phyloP scores from a whole-genome alignment of 2,888 invertebrate species.

The Platycheirus albimanus region DNA sequence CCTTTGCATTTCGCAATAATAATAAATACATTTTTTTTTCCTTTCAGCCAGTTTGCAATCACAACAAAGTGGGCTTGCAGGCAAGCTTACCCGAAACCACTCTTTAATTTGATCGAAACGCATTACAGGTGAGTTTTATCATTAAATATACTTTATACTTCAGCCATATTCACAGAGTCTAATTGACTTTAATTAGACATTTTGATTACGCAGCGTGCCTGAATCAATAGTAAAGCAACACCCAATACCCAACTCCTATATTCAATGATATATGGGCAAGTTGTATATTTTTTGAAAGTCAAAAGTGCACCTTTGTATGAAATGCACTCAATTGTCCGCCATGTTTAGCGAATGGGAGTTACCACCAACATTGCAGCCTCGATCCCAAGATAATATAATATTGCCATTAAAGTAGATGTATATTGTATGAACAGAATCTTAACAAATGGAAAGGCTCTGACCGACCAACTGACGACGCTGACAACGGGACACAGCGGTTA shows the following conservation, averaged over 20 bases:
- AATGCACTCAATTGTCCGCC: conserved; percentile 55
- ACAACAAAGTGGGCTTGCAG: conserved; percentile 29
- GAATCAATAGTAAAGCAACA: conserved; percentile 32
- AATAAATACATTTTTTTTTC: conserved; percentile 43
- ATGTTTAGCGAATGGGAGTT: conserved; percentile 48
- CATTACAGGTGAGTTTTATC: conserved; percentile 64
- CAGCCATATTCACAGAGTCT: conserved; percentile 64
- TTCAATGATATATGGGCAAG: conserved; percentile 51
- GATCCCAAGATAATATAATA: conserved; percentile 59
- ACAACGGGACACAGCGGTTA: not conserved
- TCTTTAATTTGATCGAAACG: conserved; percentile 47
- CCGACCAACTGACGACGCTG: not conserved
- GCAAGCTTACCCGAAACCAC: not conserved
- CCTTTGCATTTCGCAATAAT: conserved; percentile 1
- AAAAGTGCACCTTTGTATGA: conserved; percentile 57
- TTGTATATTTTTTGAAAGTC: conserved; percentile 60
- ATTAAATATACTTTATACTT: conserved; percentile 34
- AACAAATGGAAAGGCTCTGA: conserved; percentile 47
- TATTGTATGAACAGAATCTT: conserved; percentile 25
- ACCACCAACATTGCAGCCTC: conserved; percentile 62
- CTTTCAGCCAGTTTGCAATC: conserved; percentile 26
- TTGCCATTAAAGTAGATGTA: conserved; percentile 24
- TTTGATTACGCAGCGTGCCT: conserved; percentile 66
- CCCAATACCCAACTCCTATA: conserved; percentile 34
- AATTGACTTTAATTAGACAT: conserved; percentile 72